Conservation (phyloP, 1,140 invertebrate genomes). For the Spodoptera frugiperda region DNA sequence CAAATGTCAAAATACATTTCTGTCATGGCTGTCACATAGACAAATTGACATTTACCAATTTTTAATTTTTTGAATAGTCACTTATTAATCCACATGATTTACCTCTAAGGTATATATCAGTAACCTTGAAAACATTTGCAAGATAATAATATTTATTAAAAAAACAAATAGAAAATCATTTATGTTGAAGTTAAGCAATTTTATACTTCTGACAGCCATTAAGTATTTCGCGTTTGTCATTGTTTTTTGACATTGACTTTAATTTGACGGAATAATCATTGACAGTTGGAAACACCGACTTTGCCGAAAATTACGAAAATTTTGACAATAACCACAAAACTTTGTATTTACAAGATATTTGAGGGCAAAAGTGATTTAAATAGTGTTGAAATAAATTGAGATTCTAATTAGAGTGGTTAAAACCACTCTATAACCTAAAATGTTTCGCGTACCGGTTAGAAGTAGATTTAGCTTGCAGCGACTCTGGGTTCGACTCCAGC, state of each 20-base stretch:
- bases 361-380: background rate
- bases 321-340: background rate
- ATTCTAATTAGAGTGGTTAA: conserved; percentile 8
- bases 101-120: no score
- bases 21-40: background rate
- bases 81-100: no score
- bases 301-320: conserved; percentile 29
- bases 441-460: conserved; percentile 73
- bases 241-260: background rate
- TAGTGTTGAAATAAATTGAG: background rate
- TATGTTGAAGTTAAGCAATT: no score
- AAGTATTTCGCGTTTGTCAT: background rate
- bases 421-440: conserved; percentile 52
- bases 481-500: conserved; percentile 59
- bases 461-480: conserved; percentile 53
- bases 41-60: no score
- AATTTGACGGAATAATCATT: background rate
- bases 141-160: no score
- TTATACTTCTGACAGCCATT: no score
- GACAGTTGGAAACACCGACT: background rate
- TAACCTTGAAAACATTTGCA: no score
- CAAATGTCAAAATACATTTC: background rate
- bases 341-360: background rate
- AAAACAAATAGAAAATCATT: no score
- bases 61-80: no score